These are phyloP conservation scores for Athripsodes cinereus DNA, from an alignment of 2,888 invertebrate genomes.

Conservation along the genomic window DNA sequence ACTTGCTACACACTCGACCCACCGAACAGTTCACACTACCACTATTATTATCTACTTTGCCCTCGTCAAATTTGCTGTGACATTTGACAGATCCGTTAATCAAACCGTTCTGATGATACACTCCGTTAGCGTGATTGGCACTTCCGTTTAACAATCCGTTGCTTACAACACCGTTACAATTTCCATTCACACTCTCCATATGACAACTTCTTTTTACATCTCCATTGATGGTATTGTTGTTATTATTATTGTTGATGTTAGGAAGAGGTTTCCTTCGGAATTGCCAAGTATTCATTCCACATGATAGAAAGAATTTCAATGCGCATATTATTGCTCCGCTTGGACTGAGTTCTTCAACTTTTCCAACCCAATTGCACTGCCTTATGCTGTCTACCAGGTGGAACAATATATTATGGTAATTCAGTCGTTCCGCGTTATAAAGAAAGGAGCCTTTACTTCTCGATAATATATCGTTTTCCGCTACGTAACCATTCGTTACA, in stretches of 20 bases:
- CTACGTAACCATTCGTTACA: constrained; percentile 21
- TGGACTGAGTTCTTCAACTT: constrained; percentile 23
- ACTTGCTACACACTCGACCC: constrained; percentile 11
- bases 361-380: constrained; percentile 25
- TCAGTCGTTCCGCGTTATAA: constrained; percentile 15
- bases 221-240: constrained; percentile 15
- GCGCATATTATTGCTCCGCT: constrained; percentile 24
- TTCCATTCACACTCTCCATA: constrained; percentile 7
- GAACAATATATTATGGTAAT: constrained; percentile 23
- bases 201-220: constrained; percentile 16
- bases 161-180: constrained; percentile 16
- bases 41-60: constrained; percentile 4
- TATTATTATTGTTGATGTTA: constrained; percentile 16
- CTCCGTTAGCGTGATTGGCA: constrained; percentile 10
- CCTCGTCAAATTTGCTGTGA: constrained; percentile 16
- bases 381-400: constrained; percentile 24
- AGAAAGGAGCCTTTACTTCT: constrained; percentile 21
- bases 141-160: constrained; percentile 14
- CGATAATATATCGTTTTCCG: constrained; percentile 19
- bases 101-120: constrained; percentile 13
- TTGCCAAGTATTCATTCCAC: constrained; percentile 24
- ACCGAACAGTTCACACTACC: constrained; percentile 4
- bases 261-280: constrained; percentile 13
- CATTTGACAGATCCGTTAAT: constrained; percentile 23
- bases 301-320: constrained; percentile 24